Evolutionary conservation across 2,888 invertebrate genomes (phyloP).

Genomic region (Drosophila stalkeri): DNA sequence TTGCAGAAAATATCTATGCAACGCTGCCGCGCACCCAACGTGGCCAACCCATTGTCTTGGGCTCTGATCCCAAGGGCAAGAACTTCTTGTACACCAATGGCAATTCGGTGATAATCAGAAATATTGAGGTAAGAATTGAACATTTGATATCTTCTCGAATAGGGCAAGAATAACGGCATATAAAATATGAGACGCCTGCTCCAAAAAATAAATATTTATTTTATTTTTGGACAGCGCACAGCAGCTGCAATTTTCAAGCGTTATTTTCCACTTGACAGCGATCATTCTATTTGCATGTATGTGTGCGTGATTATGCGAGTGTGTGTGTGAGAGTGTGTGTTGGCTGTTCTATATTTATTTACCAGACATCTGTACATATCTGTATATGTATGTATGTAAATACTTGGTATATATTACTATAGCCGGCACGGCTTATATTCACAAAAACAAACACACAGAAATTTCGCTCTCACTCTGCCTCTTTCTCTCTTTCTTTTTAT

Average conservation of each 20-base stretch:
- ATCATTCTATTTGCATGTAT: conserved; percentile 22
- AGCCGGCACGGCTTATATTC: conserved; percentile 42
- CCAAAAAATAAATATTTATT: conserved; percentile 55
- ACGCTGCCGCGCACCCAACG: conserved; percentile 97
- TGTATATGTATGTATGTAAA: conserved; percentile 6
- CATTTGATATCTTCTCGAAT: conserved; percentile 26
- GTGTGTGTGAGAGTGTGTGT: conserved; percentile 22
- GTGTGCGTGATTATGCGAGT: conserved; percentile 10
- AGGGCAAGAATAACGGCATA: conserved; percentile 14
- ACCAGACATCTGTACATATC: conserved; percentile 39
- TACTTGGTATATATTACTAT: conserved; percentile 11
- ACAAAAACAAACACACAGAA: conserved; percentile 23
- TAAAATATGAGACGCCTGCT: conserved; percentile 51
- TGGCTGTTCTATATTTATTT: conserved; percentile 72
- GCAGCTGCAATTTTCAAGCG: conserved; percentile 75
- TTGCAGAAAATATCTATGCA: conserved; percentile 94
- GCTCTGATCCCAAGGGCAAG: conserved; percentile 98
- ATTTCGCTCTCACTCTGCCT: conserved; percentile 27
- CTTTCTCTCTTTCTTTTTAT: conserved; percentile 12
- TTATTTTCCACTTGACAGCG: conserved; percentile 63
- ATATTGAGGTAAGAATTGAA: conserved; percentile 88
- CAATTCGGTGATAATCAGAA: conserved; percentile 98
- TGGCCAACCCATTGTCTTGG: conserved; percentile 97
- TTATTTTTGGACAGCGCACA: conserved; percentile 71
- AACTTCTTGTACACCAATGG: conserved; percentile 99